Evolutionary conservation across 30 jellyfish, hydroid and myxozoan genomes (phyloP).

Genomic region (Turritopsis dohrnii): DNA sequence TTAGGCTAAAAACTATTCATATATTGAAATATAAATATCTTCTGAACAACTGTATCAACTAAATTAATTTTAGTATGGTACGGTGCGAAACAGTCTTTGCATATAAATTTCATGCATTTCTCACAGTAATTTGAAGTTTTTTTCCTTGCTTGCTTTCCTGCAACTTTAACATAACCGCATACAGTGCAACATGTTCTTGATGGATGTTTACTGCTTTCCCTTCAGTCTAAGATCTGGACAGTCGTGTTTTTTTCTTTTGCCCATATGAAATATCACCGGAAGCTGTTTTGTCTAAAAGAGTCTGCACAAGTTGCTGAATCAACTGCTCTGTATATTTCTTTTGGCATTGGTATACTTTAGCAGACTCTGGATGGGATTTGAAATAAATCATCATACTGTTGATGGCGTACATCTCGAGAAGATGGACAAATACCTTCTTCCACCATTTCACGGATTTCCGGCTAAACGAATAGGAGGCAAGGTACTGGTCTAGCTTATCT

Average conservation of each 20-base stretch:
- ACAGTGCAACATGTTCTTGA: slow-evolving; percentile 3
- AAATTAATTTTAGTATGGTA: slow-evolving; percentile 21
- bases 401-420: slow-evolving; percentile 21
- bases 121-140: slow-evolving; percentile 11
- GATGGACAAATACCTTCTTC: slow-evolving; percentile 15
- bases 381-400: slow-evolving; percentile 33
- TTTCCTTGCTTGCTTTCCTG: background rate
- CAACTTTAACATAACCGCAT: slow-evolving; percentile 18
- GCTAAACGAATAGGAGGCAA: background rate
- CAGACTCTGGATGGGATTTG: slow-evolving; percentile 11
- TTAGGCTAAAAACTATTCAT: too few relatives aligned
- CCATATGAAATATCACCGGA: too few relatives aligned
- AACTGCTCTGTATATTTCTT: slow-evolving; percentile 2
- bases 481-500: background rate
- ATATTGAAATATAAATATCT: too few relatives aligned
- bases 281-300: slow-evolving; percentile 7
- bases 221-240: background rate
- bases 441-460: slow-evolving; percentile 23
- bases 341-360: slow-evolving; percentile 2
- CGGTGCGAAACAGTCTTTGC: slow-evolving; percentile 3
- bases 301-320: slow-evolving; percentile 26
- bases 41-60: too few relatives aligned
- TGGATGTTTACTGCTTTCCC: slow-evolving; percentile 21
- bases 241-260: background rate
- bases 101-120: slow-evolving; percentile 17